phyloP scores from a whole-genome alignment of 2,888 invertebrate genomes.

The Tiliacea aurago region DNA sequence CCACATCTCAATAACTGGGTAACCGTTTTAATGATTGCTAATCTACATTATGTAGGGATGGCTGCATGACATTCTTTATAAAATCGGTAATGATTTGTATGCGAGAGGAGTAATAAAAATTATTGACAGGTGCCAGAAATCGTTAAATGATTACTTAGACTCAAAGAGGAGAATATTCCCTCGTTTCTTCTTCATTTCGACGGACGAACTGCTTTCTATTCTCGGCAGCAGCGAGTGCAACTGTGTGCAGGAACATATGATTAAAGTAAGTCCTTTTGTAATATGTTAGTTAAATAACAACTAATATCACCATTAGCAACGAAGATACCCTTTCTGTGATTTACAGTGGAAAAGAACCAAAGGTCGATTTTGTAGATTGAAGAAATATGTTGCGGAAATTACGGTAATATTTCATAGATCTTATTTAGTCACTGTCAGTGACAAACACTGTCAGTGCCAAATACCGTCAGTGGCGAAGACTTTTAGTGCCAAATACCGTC shows the following conservation, averaged over 20 bases:
- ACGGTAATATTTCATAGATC: neutral
- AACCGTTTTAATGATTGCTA: neutral
- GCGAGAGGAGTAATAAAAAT: neutral
- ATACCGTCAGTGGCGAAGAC: too few species aligned
- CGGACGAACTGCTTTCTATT: slow-evolving; percentile 97
- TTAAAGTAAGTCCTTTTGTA: slow-evolving; percentile 91
- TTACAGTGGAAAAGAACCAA: neutral
- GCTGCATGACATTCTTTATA: neutral
- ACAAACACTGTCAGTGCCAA: too few species aligned
- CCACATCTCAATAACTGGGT: neutral
- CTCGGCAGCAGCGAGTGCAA: slow-evolving; percentile 96
- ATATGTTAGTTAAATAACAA: neutral
- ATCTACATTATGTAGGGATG: neutral
- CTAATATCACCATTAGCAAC: neutral
- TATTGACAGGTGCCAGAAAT: slow-evolving; percentile 94
- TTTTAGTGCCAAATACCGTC: too few species aligned
- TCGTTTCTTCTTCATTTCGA: slow-evolving; percentile 98
- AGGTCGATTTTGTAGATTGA: neutral
- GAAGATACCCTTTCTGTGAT: neutral
- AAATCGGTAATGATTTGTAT: neutral
- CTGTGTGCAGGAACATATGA: slow-evolving; percentile 97
- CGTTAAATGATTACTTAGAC: slow-evolving; percentile 97
- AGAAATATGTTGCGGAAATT: neutral
- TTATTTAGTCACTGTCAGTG: too few species aligned
- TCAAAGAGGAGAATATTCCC: slow-evolving; percentile 97